A percentile compares a stretch with the other conserved stretches of the same genome.
Evolutionary conservation across 2,113 vertebrate species (phyloP).

Genomic region (Nanger granti): DNA sequence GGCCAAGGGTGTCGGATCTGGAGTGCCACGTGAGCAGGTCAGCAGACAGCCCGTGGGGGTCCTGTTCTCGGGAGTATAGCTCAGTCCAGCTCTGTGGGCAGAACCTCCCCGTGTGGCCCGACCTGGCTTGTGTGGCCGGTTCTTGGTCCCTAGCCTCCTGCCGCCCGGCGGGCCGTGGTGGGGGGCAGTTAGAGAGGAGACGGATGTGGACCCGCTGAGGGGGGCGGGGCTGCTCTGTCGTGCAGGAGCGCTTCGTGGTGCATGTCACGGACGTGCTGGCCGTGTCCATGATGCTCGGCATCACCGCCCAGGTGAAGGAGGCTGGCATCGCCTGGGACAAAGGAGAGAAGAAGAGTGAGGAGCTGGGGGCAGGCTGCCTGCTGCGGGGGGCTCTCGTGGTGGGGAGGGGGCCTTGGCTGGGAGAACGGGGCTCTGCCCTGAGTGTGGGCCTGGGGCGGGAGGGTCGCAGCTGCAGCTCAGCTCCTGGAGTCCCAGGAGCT

Average conservation of each 20-base stretch:
- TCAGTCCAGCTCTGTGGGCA: not conserved
- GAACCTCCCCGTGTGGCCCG: too few species aligned
- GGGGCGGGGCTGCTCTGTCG: not conserved
- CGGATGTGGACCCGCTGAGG: accelerated
- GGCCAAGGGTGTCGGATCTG: accelerated
- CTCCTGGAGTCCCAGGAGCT: too few species aligned
- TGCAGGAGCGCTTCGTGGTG: slow-evolving; percentile 95
- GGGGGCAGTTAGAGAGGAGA: not conserved
- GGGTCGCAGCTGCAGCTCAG: accelerated
- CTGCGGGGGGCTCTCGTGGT: not conserved
- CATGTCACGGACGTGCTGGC: slow-evolving; percentile 96
- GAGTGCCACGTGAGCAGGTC: accelerated
- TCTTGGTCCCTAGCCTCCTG: accelerated
- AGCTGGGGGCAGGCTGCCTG: not conserved
- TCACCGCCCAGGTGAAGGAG: slow-evolving; percentile 98
- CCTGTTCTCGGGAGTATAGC: accelerated
- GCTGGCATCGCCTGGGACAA: slow-evolving; percentile 98
- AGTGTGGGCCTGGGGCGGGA: not conserved
- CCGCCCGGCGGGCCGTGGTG: accelerated
- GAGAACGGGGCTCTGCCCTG: not conserved
- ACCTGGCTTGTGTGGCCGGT: not conserved
- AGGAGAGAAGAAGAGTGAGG: slow-evolving; percentile 96
- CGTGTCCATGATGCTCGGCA: slow-evolving; percentile 98
- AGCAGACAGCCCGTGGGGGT: accelerated
- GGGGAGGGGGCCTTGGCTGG: not conserved